These are phyloP conservation scores for Rhizomys pruinosus DNA, from an alignment of 2,113 vertebrate species.

Conservation along the genomic window DNA sequence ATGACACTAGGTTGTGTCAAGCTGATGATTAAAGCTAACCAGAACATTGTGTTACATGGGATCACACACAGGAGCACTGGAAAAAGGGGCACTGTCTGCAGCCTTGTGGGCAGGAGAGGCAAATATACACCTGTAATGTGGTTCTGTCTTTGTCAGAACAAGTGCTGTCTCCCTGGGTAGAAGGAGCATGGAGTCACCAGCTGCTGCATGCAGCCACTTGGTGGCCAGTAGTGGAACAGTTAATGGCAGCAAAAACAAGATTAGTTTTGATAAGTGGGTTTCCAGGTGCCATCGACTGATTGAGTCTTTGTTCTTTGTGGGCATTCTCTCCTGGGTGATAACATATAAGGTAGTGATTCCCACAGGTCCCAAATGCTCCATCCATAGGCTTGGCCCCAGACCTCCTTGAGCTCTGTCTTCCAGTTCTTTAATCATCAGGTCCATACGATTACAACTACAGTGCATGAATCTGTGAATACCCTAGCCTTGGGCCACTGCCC, in stretches of 20 bases:
- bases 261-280: not conserved
- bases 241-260: not conserved
- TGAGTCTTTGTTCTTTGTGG: not conserved
- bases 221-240: not conserved
- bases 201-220: too few relatives aligned
- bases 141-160: not conserved
- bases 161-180: not conserved
- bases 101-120: not conserved
- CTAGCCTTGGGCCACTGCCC: not conserved
- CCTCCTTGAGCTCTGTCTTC: not conserved
- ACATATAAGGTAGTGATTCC: not conserved
- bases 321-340: not conserved
- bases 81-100: not conserved
- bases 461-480: not conserved
- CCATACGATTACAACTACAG: not conserved
- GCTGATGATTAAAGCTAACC: not conserved
- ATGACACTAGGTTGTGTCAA: not conserved
- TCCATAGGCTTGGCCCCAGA: not conserved
- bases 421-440: not conserved
- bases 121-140: not conserved
- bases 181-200: not conserved
- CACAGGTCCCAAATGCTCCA: not conserved
- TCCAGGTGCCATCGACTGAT: not conserved
- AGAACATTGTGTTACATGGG: not conserved
- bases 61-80: not conserved